phyloP scores from a whole-genome alignment of 2,888 invertebrate genomes.

The Hololepta plana region DNA sequence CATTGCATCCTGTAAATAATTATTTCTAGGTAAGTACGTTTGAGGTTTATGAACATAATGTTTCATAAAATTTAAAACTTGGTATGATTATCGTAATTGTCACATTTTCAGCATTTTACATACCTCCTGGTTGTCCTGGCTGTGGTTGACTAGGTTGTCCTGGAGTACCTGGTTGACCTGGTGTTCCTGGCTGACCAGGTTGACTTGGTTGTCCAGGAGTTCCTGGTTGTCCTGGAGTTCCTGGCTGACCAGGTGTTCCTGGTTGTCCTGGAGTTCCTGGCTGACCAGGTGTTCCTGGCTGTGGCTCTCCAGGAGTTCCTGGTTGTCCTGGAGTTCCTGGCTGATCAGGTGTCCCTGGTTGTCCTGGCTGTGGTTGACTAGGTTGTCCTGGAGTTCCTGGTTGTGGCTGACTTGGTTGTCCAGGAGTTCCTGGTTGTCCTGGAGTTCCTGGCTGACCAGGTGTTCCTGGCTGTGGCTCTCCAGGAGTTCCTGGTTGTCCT shows the following conservation, averaged over 20 bases:
- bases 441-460: slow-evolving; percentile 8
- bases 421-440: slow-evolving; percentile 6
- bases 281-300: slow-evolving; percentile 10
- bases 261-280: slow-evolving; percentile 7
- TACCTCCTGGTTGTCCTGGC: slow-evolving; percentile 45
- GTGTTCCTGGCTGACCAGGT: slow-evolving; percentile 45
- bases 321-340: slow-evolving; percentile 32
- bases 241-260: slow-evolving; percentile 20
- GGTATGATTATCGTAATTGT: neutral
- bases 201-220: slow-evolving; percentile 57
- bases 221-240: slow-evolving; percentile 58
- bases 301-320: slow-evolving; percentile 33
- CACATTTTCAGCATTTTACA: slow-evolving; percentile 6
- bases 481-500: slow-evolving; percentile 7
- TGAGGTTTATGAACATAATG: too few species aligned
- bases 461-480: slow-evolving; percentile 6
- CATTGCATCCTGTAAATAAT: slow-evolving; percentile 39
- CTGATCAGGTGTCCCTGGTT: slow-evolving; percentile 8
- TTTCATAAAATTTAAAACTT: too few species aligned
- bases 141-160: slow-evolving; percentile 48
- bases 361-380: slow-evolving; percentile 7
- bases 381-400: slow-evolving; percentile 7
- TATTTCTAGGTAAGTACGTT: too few species aligned
- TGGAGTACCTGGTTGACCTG: slow-evolving; percentile 46
- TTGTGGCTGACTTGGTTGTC: slow-evolving; percentile 6